Percentiles rank a stretch among this genome's conserved stretches.
These are phyloP conservation scores for Clarias platycephalus DNA, from an alignment of 2,797 vertebrate genomes.

Conservation along the genomic window DNA sequence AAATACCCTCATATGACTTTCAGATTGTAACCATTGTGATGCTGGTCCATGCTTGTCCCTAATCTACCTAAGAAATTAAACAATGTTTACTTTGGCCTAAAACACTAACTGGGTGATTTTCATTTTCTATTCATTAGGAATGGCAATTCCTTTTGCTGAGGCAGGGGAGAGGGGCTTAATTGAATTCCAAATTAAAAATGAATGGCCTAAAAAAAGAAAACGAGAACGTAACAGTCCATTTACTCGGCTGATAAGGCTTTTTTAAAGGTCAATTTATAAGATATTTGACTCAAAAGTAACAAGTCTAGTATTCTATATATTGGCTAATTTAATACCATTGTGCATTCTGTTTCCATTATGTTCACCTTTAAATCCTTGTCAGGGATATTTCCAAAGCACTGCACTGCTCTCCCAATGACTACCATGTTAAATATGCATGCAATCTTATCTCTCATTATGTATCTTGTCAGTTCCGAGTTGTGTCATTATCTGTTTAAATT, in stretches of 20 bases:
- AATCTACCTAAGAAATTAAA: slow-evolving; percentile 69
- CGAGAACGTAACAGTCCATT: slow-evolving; percentile 49
- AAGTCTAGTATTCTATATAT: slow-evolving; percentile 34
- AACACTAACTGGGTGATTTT: slow-evolving; percentile 63
- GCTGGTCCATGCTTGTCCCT: slow-evolving; percentile 50
- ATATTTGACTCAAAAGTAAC: slow-evolving; percentile 2
- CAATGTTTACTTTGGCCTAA: slow-evolving; percentile 67
- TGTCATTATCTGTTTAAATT: background rate
- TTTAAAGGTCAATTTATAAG: background rate
- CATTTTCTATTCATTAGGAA: slow-evolving; percentile 66
- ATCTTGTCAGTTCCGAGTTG: background rate
- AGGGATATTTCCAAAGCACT: background rate
- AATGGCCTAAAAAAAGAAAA: slow-evolving; percentile 50
- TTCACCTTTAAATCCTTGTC: background rate
- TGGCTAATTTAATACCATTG: slow-evolving; percentile 5
- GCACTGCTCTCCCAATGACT: background rate
- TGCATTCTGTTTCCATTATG: background rate
- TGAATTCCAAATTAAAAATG: slow-evolving; percentile 70
- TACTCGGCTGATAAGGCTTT: slow-evolving; percentile 30
- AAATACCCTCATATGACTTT: slow-evolving; percentile 13
- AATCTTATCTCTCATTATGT: background rate
- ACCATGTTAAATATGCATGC: background rate
- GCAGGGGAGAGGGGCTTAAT: slow-evolving; percentile 62
- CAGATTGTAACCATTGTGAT: slow-evolving; percentile 43
- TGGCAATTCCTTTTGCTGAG: slow-evolving; percentile 63